Conservation (phyloP, 2,888 invertebrate species). For the Epistrophella euchroma region DNA sequence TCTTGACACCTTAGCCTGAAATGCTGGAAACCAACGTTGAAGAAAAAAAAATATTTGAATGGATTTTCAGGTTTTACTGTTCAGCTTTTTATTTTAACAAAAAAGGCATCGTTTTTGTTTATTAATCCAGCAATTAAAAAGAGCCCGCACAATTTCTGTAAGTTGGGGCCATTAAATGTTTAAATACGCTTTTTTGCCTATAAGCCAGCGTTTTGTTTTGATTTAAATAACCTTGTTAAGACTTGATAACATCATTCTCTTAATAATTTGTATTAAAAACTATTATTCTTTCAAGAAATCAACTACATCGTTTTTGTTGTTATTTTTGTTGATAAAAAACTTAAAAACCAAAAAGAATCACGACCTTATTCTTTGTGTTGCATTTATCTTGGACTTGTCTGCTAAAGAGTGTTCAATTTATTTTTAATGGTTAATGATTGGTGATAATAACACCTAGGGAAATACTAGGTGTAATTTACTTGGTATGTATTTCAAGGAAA, state of each 20-base stretch:
- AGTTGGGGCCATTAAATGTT: background rate
- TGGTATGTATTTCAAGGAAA: constrained; percentile 27
- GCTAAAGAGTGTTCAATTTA: constrained; percentile 6
- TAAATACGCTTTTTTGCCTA: background rate
- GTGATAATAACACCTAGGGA: constrained; percentile 6
- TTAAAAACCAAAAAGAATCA: background rate
- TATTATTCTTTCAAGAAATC: background rate
- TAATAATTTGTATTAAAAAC: background rate
- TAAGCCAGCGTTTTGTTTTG: constrained; percentile 17
- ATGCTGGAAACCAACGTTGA: no score
- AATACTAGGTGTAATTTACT: background rate
- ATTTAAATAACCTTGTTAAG: constrained; percentile 39
- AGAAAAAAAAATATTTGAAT: no score
- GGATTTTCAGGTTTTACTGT: no score
- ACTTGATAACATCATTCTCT: constrained; percentile 32
- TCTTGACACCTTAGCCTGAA: no score
- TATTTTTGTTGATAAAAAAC: background rate
- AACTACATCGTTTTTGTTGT: background rate
- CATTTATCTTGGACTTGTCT: background rate
- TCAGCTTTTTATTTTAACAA: no score
- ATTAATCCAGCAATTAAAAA: background rate
- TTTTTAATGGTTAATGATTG: constrained; percentile 13
- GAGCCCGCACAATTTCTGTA: background rate
- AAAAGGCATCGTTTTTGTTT: no score
- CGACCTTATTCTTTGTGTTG: background rate